Percentiles rank a stretch among this genome's conserved stretches.
Evolutionary conservation across 2,113 vertebrate genomes (phyloP).

Genomic region (Sinocyclocheilus rhinocerous): DNA sequence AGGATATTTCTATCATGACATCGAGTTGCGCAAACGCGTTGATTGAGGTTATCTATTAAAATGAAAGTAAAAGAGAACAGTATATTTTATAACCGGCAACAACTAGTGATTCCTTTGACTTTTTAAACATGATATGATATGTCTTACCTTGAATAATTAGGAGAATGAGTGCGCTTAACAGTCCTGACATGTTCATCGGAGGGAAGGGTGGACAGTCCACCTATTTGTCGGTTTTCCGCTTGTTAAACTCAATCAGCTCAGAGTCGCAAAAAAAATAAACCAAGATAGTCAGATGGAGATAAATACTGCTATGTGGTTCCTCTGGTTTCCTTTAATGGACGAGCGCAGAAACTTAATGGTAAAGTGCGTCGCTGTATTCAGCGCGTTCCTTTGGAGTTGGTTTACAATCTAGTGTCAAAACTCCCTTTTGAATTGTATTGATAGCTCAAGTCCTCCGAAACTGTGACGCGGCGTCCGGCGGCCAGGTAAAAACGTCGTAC

Average conservation of each 20-base stretch:
- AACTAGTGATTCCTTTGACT: no score
- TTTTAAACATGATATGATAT: conserved; percentile 1
- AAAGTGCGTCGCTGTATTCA: background rate
- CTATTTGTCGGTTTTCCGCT: background rate
- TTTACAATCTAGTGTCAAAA: background rate
- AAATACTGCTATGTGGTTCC: background rate
- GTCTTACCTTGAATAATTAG: conserved; percentile 68
- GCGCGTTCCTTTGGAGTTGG: background rate
- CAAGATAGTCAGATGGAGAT: background rate
- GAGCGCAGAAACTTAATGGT: background rate
- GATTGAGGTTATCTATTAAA: background rate
- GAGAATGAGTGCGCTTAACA: conserved; percentile 60
- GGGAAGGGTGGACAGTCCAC: conserved; percentile 17
- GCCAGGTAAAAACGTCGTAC: background rate
- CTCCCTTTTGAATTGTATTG: background rate
- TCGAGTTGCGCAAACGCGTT: background rate
- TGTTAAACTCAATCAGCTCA: background rate
- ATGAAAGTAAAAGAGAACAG: background rate
- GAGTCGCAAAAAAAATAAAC: background rate
- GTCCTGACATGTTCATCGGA: conserved; percentile 57
- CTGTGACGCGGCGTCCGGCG: background rate
- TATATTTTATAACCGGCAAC: background rate
- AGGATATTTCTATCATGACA: background rate
- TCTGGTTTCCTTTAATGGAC: background rate
- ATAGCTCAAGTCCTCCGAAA: background rate